Base-by-base conservation (phyloP, 1,140 invertebrate species). In the Pomacea maculata region DNA sequence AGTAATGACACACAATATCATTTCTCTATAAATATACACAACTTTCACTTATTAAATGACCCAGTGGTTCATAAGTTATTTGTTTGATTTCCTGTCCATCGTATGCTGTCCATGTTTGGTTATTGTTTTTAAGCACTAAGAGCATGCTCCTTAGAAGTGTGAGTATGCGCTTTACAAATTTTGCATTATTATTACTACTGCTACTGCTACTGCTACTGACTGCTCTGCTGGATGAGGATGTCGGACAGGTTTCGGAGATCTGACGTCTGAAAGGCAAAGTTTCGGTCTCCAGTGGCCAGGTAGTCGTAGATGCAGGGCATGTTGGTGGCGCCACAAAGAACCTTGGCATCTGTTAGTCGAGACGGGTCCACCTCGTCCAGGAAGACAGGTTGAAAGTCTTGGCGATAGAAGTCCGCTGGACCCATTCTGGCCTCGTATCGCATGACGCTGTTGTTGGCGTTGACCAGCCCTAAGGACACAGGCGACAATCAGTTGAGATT, bases 231-330 rank as follows among this genome's bases (percentile, higher is more conserved):
- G 21, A n/a, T 25, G 14, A n/a, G n/a, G 21, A 11, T 70, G 67
- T 34, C 67, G 21, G 67, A 34, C 21, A n/a, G 21, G 12, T 6
- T 61, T 1, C 15, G 57, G 1, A 17, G 67, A 6, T 70, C 21
- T 34, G 10, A 11, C 10, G 67, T 70, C 10, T 12, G 12, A 11
- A 70, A 34, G n/a, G 67, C 12, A 34, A 70, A 70, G 67, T 10
- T n/a, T 70, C 29, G 10, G 29, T 34, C 21, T n/a, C 21, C 21
- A 12, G 67, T 70, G 10, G 29, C 67, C n/a, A 70, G 21, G 67
- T 7, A 70, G 67, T 70, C 67, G 67, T 70, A 70, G 67, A 70
- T n/a, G 21, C 67, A 70, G 11, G 67, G n/a, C 67, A 70, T 11
- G 67, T 70, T 34, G 11, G 10, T 14, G 67, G 1, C 67, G 3